Conservation (phyloP, 2,888 invertebrate species). For the Brenthis hecate region DNA sequence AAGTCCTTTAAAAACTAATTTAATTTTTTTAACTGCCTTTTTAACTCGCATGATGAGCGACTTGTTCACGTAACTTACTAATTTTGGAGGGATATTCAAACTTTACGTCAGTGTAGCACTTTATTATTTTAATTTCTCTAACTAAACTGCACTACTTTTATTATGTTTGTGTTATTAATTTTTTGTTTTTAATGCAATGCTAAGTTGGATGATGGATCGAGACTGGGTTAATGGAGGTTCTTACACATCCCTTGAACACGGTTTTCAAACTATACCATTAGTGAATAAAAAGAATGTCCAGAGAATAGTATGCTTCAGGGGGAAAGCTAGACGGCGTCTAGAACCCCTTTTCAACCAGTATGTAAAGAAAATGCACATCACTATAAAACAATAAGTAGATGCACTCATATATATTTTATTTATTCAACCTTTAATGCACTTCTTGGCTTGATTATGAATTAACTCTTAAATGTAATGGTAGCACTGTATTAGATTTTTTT, state of each 20-base stretch:
- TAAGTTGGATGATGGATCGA: conserved; percentile 82
- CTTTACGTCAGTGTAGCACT: conserved; percentile 28
- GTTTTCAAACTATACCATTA: conserved; percentile 70
- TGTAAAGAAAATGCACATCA: conserved; percentile 30
- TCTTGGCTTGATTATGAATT: background rate
- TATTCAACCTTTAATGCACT: background rate
- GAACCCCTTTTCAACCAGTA: conserved; percentile 49
- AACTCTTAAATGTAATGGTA: conserved; percentile 1
- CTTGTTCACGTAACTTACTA: conserved; percentile 34
- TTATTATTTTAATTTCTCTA: conserved; percentile 29
- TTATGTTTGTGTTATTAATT: conserved; percentile 45
- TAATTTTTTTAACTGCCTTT: conserved; percentile 15
- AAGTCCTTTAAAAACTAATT: conserved; percentile 8
- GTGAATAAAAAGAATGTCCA: conserved; percentile 64
- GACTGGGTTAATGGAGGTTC: conserved; percentile 83
- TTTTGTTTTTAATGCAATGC: conserved; percentile 57
- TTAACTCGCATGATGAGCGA: conserved; percentile 24
- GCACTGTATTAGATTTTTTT: background rate
- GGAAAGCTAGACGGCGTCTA: conserved; percentile 57
- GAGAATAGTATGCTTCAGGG: conserved; percentile 10
- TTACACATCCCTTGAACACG: conserved; percentile 84
- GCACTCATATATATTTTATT: conserved; percentile 19
- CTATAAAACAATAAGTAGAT: conserved; percentile 52
- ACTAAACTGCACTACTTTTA: conserved; percentile 42
- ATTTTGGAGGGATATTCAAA: conserved; percentile 34